Evolutionary conservation across 2,888 invertebrate genomes (phyloP).

Genomic region (Pachymerium ferrugineum): DNA sequence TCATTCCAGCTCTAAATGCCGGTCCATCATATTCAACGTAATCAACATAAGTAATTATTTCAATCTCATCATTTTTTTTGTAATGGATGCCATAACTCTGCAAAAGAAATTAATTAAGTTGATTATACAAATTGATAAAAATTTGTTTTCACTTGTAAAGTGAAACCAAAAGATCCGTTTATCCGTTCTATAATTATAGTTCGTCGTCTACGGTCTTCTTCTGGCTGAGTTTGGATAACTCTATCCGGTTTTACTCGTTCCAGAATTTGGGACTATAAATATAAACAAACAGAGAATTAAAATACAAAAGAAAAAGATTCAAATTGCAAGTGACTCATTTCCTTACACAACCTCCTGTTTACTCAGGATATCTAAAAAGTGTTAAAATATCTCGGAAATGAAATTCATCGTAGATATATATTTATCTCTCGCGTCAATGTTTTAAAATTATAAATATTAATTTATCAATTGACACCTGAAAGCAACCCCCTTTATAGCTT

Average conservation of each 20-base stretch:
- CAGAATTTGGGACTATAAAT: constrained; percentile 62
- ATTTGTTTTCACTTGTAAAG: constrained; percentile 60
- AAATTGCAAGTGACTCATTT: background rate
- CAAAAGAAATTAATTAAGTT: background rate
- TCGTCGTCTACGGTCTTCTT: constrained; percentile 79
- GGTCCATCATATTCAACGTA: constrained; percentile 90
- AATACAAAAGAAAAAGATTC: background rate
- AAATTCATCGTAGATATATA: no score
- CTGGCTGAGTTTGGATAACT: constrained; percentile 63
- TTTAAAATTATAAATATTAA: background rate
- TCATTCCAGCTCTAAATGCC: constrained; percentile 86
- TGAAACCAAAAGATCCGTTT: constrained; percentile 88
- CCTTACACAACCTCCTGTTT: background rate
- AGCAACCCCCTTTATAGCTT: constrained; percentile 12
- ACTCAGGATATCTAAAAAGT: no score
- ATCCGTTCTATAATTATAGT: constrained; percentile 83
- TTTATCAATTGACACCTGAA: background rate
- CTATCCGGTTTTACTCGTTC: constrained; percentile 69
- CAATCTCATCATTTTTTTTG: constrained; percentile 86
- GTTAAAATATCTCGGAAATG: no score
- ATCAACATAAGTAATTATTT: constrained; percentile 95
- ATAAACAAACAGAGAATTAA: constrained; percentile 6
- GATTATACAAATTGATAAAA: background rate
- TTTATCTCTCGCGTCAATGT: no score
- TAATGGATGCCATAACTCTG: constrained; percentile 96